phyloP scores from a whole-genome alignment of 2,888 invertebrate genomes.

The Acleris literana region DNA sequence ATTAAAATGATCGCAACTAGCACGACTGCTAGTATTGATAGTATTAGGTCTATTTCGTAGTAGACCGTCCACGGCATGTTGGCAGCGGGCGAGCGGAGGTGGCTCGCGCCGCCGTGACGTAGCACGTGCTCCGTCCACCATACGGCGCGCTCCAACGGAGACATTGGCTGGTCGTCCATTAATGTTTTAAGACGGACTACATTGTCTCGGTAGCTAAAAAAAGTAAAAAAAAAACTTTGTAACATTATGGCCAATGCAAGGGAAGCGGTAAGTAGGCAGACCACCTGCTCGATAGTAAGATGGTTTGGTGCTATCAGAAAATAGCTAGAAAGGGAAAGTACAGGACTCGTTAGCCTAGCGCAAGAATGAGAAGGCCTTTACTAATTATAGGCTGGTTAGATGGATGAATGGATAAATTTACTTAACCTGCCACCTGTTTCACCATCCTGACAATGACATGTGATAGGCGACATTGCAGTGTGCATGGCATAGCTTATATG shows the following conservation, averaged over 20 bases:
- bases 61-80: constrained; percentile 44
- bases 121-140: constrained; percentile 35
- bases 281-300: background rate
- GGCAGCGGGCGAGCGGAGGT: constrained; percentile 46
- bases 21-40: constrained; percentile 5
- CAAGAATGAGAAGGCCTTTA: too few relatives aligned
- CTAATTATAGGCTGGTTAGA: too few relatives aligned
- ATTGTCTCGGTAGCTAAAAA: constrained; percentile 47
- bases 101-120: constrained; percentile 38
- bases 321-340: too few relatives aligned
- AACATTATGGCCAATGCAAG: too few relatives aligned
- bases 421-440: too few relatives aligned
- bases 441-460: too few relatives aligned
- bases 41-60: constrained; percentile 44
- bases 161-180: constrained; percentile 44
- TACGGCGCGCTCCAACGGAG: constrained; percentile 36
- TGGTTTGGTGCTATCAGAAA: too few relatives aligned
- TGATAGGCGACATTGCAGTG: too few relatives aligned
- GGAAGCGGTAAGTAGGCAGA: background rate
- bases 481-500: too few relatives aligned
- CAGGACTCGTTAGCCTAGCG: too few relatives aligned
- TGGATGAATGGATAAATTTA: too few relatives aligned
- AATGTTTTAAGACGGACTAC: constrained; percentile 40
- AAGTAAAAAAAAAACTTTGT: too few relatives aligned
- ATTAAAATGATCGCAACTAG: background rate